A percentile compares a stretch with the other conserved stretches of the same genome.
phyloP scores from a whole-genome alignment of 2,113 vertebrate species.

The Phrynosoma platyrhinos region DNA sequence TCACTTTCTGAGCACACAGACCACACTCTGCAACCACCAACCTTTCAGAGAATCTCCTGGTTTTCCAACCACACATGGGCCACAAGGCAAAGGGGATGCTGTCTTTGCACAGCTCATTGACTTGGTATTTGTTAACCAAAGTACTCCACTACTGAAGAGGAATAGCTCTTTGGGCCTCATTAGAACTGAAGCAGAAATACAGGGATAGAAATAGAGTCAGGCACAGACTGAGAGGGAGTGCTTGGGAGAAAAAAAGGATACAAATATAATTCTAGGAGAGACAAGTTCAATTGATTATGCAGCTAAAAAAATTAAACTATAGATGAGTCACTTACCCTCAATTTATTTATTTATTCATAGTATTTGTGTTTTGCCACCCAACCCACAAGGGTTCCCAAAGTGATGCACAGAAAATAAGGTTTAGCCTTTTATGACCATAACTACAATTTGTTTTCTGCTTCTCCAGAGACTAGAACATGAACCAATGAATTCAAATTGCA shows the following conservation, averaged over 20 bases:
- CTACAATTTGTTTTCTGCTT: no score
- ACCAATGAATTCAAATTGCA: no score
- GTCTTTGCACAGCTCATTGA: not conserved
- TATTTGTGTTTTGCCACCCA: no score
- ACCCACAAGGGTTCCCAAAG: no score
- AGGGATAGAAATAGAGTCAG: not conserved
- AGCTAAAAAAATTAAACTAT: not conserved
- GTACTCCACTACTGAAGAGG: not conserved
- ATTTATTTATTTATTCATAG: no score
- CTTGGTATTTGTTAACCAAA: not conserved
- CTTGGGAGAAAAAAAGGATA: not conserved
- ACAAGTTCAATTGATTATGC: not conserved
- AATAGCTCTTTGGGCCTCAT: not conserved
- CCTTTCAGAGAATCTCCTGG: not conserved
- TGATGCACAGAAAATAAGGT: no score
- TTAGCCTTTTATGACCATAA: no score
- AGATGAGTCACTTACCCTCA: not conserved
- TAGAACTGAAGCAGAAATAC: not conserved
- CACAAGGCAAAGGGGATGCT: not conserved
- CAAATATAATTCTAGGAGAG: not conserved
- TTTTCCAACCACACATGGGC: not conserved
- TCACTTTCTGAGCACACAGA: not conserved
- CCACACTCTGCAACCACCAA: not conserved
- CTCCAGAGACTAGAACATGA: no score
- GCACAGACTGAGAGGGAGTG: not conserved